Evolutionary conservation across 2,113 vertebrate genomes (phyloP), one percentile per base, ranked within the genome.

Genomic region (Clarias batrachus): DNA sequence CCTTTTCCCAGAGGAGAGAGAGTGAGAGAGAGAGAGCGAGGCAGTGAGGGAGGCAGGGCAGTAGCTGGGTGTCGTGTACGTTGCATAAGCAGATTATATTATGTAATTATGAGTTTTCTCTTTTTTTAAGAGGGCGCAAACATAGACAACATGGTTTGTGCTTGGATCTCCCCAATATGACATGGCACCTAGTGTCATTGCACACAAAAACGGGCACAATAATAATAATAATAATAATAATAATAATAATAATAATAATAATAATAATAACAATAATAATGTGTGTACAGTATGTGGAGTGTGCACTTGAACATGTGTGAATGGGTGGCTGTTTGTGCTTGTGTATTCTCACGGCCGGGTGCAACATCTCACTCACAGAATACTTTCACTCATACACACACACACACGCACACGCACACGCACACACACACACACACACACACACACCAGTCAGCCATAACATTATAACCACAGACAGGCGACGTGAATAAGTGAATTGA

Each of bases 61-160:
- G 76, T 84, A 74, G 85, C 41, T 78, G 79, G 52, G 86, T 81
- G 87, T 89, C 90, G 73, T 89, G 8, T 90, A 89, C 81, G 89
- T 95, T 95, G 93, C 90, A 90, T 95, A 95, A 95, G 91, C 63
- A 89, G 90, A 93, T 93, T 90, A 91, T 60, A 74, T 94, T 94
- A 94, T 89, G 89, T 94, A 95, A 95, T n/a, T n/a, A n/a, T n/a
- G 77, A 78, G 37, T n/a, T 56, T 91, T 91, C 88, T 86, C 89
- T 88, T 88, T 89, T 41, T 76, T 33, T 48, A 89, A 87, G 84
- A 76, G 90, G 52, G 84, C 7, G 63, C 66, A 90, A 88, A 92
- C 87, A 90, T 90, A 89, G 85, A 83, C 54, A 84, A 77, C 87
- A 86, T 68, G n/a, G 33, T 86, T 74, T 88, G 59, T 85, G 23